Percentiles rank a stretch among this genome's conserved stretches.
phyloP scores from a whole-genome alignment of 2,888 invertebrate genomes.

The Drosophila cracens region DNA sequence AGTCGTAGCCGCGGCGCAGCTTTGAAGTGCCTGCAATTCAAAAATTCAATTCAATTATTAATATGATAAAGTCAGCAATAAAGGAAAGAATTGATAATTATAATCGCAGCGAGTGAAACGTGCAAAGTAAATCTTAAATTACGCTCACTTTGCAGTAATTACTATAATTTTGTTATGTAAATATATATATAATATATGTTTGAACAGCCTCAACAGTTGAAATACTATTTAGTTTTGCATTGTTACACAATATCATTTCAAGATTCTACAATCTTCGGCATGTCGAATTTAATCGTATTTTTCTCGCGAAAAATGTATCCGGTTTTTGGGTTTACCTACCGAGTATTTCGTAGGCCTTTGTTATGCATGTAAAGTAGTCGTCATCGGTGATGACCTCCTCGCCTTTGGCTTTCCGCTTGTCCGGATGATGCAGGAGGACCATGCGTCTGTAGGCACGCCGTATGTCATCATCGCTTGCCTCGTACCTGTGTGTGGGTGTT shows the following conservation, averaged over 20 bases:
- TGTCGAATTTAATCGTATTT: not conserved
- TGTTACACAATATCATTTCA: not conserved
- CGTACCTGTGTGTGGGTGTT: constrained; percentile 86
- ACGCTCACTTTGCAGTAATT: not conserved
- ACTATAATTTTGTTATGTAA: not conserved
- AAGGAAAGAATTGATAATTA: not conserved
- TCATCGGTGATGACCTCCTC: constrained; percentile 95
- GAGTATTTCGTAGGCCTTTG: constrained; percentile 96
- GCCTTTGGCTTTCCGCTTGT: constrained; percentile 96
- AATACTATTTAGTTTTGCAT: not conserved
- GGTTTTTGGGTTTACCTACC: constrained; percentile 86
- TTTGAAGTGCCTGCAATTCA: constrained; percentile 88
- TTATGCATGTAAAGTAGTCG: constrained; percentile 99
- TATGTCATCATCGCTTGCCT: constrained; percentile 96
- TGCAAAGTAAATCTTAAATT: not conserved
- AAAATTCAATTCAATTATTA: not conserved
- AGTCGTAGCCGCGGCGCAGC: constrained; percentile 96
- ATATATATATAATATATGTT: not conserved
- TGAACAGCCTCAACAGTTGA: not conserved
- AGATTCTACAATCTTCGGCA: not conserved
- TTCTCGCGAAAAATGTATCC: not conserved
- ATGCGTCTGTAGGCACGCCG: constrained; percentile 96
- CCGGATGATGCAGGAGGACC: constrained; percentile 98
- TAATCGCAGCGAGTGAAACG: not conserved
- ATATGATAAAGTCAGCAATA: not conserved